Percentiles rank a stretch among this genome's conserved stretches.
phyloP scores from a whole-genome alignment of 2,888 invertebrate genomes.

The Cyaniris semiargus region DNA sequence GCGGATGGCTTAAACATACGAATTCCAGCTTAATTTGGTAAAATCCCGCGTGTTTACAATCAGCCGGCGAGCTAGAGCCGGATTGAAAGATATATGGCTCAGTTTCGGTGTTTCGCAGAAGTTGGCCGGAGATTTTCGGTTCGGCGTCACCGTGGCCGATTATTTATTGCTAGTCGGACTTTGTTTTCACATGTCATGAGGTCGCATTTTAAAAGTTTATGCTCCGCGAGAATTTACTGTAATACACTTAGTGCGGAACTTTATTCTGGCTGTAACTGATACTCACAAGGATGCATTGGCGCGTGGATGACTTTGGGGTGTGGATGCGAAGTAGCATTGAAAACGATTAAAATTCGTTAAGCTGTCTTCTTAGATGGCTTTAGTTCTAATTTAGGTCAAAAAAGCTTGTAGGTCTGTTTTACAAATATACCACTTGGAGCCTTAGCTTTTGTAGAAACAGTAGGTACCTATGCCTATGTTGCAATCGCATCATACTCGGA shows the following conservation, averaged over 20 bases:
- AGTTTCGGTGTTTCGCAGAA: slow-evolving; percentile 70
- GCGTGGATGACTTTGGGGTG: background rate
- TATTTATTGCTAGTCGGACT: slow-evolving; percentile 75
- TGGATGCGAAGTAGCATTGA: background rate
- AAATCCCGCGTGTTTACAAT: slow-evolving; percentile 44
- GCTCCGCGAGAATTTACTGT: slow-evolving; percentile 36
- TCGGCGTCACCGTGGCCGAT: slow-evolving; percentile 70
- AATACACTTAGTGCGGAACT: slow-evolving; percentile 30
- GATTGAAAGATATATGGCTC: slow-evolving; percentile 68
- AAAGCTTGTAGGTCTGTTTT: background rate
- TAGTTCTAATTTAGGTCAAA: background rate
- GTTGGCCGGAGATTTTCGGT: slow-evolving; percentile 67
- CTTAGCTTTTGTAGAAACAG: background rate
- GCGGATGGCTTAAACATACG: slow-evolving; percentile 40
- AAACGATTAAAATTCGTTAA: background rate
- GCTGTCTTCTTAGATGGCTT: background rate
- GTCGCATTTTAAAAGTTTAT: slow-evolving; percentile 55
- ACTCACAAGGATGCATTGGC: background rate
- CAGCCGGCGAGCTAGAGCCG: slow-evolving; percentile 55
- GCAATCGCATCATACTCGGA: background rate
- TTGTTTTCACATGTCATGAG: slow-evolving; percentile 67
- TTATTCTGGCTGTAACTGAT: slow-evolving; percentile 20
- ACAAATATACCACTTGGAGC: background rate
- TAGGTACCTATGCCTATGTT: background rate
- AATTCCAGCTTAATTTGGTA: slow-evolving; percentile 43